Percentiles rank a stretch among this genome's conserved stretches.
These are phyloP conservation scores for Antrozous pallidus DNA, from an alignment of 2,797 vertebrate genomes.

Conservation along the genomic window DNA sequence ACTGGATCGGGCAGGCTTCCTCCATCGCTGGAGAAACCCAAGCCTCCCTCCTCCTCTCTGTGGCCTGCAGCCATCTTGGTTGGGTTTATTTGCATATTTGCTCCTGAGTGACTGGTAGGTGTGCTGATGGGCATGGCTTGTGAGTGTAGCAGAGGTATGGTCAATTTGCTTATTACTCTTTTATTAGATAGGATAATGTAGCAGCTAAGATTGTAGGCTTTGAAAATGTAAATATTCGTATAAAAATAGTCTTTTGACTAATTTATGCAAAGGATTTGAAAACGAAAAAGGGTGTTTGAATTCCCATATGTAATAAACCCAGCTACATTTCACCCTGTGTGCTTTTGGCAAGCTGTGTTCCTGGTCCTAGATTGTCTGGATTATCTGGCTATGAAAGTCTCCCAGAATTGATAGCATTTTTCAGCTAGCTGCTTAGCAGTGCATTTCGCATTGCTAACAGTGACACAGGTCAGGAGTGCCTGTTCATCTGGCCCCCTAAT, in stretches of 20 bases:
- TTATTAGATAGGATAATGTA: too few relatives aligned
- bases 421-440: slow-evolving; percentile 21
- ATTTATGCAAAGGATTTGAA: not conserved
- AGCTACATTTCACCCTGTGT: slow-evolving; percentile 32
- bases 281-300: slow-evolving; percentile 28
- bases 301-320: slow-evolving; percentile 23
- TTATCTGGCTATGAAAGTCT: slow-evolving; percentile 19
- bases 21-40: too few relatives aligned
- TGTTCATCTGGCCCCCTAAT: not conserved
- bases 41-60: too few relatives aligned
- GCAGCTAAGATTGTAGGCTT: not conserved
- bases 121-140: too few relatives aligned
- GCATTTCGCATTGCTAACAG: slow-evolving; percentile 20
- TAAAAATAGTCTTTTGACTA: slow-evolving; percentile 28
- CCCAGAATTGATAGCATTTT: slow-evolving; percentile 42
- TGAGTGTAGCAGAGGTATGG: too few relatives aligned
- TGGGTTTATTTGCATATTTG: too few relatives aligned
- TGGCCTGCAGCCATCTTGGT: too few relatives aligned
- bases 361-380: slow-evolving; percentile 18
- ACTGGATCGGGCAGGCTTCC: too few relatives aligned
- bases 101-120: too few relatives aligned
- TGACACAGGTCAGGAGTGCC: not conserved
- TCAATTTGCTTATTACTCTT: too few relatives aligned
- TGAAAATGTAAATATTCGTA: slow-evolving; percentile 9
- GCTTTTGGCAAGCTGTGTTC: slow-evolving; percentile 37